Evolutionary conservation across 2,797 vertebrate genomes (phyloP).

Genomic region (Notoglanidium macrostoma): DNA sequence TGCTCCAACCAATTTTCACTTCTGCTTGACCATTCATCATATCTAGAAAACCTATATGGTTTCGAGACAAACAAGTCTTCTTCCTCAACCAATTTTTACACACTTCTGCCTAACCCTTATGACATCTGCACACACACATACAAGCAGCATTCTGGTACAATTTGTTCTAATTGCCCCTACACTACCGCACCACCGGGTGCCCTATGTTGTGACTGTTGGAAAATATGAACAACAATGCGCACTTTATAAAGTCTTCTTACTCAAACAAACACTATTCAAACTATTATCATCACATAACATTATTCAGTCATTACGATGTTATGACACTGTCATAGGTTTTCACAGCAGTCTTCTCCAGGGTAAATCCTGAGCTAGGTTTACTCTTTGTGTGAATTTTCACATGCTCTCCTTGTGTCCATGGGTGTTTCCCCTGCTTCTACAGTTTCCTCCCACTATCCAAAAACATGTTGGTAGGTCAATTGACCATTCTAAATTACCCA

Average conservation of each 20-base stretch:
- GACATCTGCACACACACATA: no score
- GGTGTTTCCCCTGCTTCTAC: neutral
- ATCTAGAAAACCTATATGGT: no score
- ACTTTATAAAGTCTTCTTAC: neutral
- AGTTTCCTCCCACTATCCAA: constrained; percentile 10
- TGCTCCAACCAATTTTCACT: no score
- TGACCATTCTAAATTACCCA: neutral
- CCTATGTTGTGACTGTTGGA: no score
- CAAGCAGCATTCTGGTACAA: no score
- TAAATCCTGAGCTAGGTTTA: neutral
- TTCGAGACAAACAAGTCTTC: no score
- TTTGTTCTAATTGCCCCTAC: no score
- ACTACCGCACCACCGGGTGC: no score
- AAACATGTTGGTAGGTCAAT: neutral
- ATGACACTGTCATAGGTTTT: neutral
- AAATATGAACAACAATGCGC: neutral
- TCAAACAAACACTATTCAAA: neutral
- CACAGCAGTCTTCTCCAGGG: neutral
- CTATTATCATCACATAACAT: neutral
- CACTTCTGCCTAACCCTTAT: no score
- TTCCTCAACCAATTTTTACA: no score
- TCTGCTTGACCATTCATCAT: no score
- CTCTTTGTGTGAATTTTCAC: neutral
- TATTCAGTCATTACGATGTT: neutral
- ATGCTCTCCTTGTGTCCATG: neutral